phyloP scores from a whole-genome alignment of 2,888 invertebrate species.

The Drosophila hamatofila region DNA sequence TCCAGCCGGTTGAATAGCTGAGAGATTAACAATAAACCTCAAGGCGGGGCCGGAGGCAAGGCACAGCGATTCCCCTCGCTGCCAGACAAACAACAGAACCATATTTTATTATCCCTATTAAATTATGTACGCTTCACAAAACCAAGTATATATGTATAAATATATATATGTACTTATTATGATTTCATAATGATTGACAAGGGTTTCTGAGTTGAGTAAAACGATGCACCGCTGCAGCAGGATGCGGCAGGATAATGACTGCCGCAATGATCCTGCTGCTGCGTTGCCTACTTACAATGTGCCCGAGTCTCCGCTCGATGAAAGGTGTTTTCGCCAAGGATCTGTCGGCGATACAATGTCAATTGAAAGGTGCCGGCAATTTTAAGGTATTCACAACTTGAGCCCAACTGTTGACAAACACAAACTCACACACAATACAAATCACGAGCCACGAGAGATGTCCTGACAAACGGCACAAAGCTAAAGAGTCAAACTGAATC shows the following conservation, averaged over 20 bases:
- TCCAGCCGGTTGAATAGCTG: slow-evolving; percentile 45
- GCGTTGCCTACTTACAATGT: slow-evolving; percentile 22
- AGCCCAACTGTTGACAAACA: slow-evolving; percentile 58
- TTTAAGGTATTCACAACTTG: slow-evolving; percentile 37
- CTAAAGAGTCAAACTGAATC: slow-evolving; percentile 80
- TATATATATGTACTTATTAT: slow-evolving; percentile 37
- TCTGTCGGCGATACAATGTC: slow-evolving; percentile 16
- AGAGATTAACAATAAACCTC: slow-evolving; percentile 48
- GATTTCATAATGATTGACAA: slow-evolving; percentile 76
- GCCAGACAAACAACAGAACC: slow-evolving; percentile 25
- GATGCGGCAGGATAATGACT: slow-evolving; percentile 18
- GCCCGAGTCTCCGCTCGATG: slow-evolving; percentile 6
- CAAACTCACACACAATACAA: slow-evolving; percentile 25
- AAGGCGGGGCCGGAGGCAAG: slow-evolving; percentile 27
- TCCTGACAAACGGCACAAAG: slow-evolving; percentile 64
- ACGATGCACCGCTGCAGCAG: slow-evolving; percentile 20
- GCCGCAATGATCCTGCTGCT: slow-evolving; percentile 1
- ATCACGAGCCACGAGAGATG: slow-evolving; percentile 49
- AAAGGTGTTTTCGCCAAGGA: slow-evolving; percentile 11
- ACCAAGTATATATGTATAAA: slow-evolving; percentile 43
- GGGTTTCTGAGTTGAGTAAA: slow-evolving; percentile 24
- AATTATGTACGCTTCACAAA: slow-evolving; percentile 65
- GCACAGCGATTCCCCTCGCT: slow-evolving; percentile 25
- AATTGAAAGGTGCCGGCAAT: slow-evolving; percentile 50
- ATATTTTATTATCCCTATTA: slow-evolving; percentile 65